These are phyloP conservation scores for Phortica magna DNA, from an alignment of 2,888 invertebrate species.

Conservation along the genomic window DNA sequence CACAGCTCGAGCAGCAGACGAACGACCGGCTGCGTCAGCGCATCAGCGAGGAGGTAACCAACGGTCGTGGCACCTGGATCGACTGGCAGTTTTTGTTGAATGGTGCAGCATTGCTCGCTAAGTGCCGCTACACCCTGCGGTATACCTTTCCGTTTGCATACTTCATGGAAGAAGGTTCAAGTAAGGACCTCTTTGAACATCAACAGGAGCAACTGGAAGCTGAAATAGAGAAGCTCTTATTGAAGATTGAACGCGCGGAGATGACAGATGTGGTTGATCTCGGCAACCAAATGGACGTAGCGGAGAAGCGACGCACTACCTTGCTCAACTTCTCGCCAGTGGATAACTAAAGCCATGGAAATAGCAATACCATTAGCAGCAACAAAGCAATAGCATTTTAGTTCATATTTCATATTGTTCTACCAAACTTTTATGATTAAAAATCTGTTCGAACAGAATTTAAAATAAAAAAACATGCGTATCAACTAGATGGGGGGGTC, in stretches of 20 bases:
- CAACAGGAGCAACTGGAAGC: conserved; percentile 98
- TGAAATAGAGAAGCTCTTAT: conserved; percentile 99
- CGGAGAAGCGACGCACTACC: conserved; percentile 96
- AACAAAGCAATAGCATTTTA: no score
- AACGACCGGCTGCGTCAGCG: conserved; percentile 91
- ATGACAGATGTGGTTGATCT: conserved; percentile 97
- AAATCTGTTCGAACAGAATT: no score
- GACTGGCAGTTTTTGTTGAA: conserved; percentile 99
- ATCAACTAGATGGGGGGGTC: no score
- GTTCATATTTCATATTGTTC: no score
- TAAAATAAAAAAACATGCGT: no score
- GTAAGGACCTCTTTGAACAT: conserved; percentile 92
- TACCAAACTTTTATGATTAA: no score
- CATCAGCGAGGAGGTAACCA: conserved; percentile 97
- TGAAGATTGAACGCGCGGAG: conserved; percentile 99
- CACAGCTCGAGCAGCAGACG: conserved; percentile 97
- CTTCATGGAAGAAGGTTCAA: conserved; percentile 95
- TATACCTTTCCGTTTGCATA: conserved; percentile 99
- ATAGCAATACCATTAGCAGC: not conserved
- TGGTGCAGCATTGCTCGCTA: conserved; percentile 93
- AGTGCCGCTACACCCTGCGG: conserved; percentile 98
- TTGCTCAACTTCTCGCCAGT: conserved; percentile 90
- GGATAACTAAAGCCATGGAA: conserved; percentile 53
- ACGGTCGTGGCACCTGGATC: conserved; percentile 98
- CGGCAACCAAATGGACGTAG: conserved; percentile 99